Evolutionary conservation across 2,888 invertebrate species (phyloP).

Genomic region (Tachina grossa): DNA sequence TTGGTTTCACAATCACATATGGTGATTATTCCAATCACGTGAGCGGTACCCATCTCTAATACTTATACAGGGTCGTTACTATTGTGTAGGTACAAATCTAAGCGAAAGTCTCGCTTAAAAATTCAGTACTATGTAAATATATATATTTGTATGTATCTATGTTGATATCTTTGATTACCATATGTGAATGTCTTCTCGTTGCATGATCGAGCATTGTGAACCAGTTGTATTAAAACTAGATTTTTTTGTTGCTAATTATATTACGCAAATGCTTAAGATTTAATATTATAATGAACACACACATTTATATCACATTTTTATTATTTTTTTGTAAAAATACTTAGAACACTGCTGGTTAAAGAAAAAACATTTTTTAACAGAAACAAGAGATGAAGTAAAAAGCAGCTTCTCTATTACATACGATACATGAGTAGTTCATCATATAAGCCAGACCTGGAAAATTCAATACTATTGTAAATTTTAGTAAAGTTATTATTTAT

Average conservation of each 20-base stretch:
- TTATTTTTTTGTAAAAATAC: constrained; percentile 43
- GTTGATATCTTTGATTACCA: constrained; percentile 17
- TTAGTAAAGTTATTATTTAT: not conserved
- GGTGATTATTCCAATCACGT: not conserved
- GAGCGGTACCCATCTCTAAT: not conserved
- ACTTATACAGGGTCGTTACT: not conserved
- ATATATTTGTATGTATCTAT: not conserved
- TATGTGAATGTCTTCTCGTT: constrained; percentile 55
- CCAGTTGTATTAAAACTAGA: constrained; percentile 66
- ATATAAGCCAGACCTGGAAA: not conserved
- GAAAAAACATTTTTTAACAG: not conserved
- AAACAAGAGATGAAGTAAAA: constrained; percentile 4
- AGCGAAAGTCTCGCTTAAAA: not conserved
- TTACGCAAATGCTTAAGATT: constrained; percentile 56
- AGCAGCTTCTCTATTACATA: constrained; percentile 35
- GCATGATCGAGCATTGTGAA: constrained; percentile 62
- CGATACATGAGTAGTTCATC: not conserved
- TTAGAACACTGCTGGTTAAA: constrained; percentile 44
- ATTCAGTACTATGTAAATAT: not conserved
- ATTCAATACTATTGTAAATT: not conserved
- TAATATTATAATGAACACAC: constrained; percentile 23
- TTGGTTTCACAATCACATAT: too few relatives aligned
- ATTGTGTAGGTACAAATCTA: constrained; percentile 6
- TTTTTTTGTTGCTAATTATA: constrained; percentile 45
- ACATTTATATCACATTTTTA: constrained; percentile 7